Evolutionary conservation across 2,797 vertebrate genomes (phyloP).

Genomic region (Cossypha polioptera): DNA sequence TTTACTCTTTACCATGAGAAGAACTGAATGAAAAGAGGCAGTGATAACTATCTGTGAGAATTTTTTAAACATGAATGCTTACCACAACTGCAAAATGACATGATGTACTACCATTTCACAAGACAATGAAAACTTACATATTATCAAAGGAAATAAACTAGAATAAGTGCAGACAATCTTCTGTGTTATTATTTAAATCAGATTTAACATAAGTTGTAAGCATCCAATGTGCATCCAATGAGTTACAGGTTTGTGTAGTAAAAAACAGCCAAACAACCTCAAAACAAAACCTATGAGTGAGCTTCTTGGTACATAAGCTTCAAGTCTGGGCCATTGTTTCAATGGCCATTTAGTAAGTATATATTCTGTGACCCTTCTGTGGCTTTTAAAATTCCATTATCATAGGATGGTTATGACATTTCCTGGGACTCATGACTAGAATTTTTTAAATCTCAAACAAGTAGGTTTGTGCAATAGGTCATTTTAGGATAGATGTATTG

Average conservation of each 20-base stretch:
- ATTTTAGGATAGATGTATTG: background rate
- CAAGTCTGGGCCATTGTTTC: background rate
- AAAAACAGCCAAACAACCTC: background rate
- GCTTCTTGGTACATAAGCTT: background rate
- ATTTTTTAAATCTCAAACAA: background rate
- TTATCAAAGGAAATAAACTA: background rate
- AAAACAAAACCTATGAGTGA: background rate
- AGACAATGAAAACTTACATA: background rate
- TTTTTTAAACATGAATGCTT: background rate
- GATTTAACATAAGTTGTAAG: background rate
- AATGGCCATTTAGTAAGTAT: background rate
- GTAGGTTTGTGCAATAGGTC: background rate
- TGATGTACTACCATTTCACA: background rate
- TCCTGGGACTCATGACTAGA: background rate
- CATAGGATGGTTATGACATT: background rate
- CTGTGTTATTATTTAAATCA: background rate
- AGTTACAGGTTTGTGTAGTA: background rate
- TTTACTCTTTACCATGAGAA: background rate
- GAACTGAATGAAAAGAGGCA: background rate
- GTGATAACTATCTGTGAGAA: background rate
- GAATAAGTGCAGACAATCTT: background rate
- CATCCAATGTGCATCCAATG: background rate
- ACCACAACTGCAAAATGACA: background rate
- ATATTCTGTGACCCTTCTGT: background rate
- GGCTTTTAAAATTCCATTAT: background rate